Evolutionary conservation across 2,888 invertebrate species (phyloP), one percentile per base, ranked within the genome.

Genomic region (Drosophila imparisetae): DNA sequence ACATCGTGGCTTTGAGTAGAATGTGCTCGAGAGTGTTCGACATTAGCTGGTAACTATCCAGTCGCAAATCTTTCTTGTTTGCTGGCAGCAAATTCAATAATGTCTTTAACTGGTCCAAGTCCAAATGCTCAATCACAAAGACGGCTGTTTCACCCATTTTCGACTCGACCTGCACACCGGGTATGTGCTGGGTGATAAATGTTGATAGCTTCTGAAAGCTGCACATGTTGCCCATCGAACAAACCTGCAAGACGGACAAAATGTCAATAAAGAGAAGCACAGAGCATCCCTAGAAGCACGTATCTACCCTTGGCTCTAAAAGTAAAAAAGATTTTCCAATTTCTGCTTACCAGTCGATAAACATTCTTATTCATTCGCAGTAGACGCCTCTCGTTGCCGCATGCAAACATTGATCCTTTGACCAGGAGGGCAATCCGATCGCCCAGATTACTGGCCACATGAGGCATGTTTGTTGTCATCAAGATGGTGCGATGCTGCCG

Each of bases 391-490:
- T 96, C 95, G 0, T 96, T 95, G 8, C 97, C 97, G 70, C 95
- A 95, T 87, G 96, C 96, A 82, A 96, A 95, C 32, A 97, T 92
- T 18, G 94, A 94, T 0, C 97, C 97, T 38, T 94, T 94, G 0
- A 96, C 95, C 95, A 98, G 95, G 63, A 98, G 97, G n/a, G 96
- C 97, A 65, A 97, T 96, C 48, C 97, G 94, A 92, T 97, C 97
- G 0, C 96, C 97, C 2, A 97, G 93, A 66, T 96, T 93, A 91
- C 97, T 97, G 1, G 97, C 97, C 92, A 97, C 97, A 88, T 97
- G 96, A 95, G 97, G 96, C 91, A 96, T 96, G 92, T 97, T 96
- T 0, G 96, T 96, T 0, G 97, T 96, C 53, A 97, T 93, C 57
- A 98, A 94, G 91, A 98, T 95, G 0, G 97, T 96, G 18, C 97